A percentile compares a stretch with the other conserved stretches of the same genome.
These are phyloP conservation scores for Rhizomys pruinosus DNA, from an alignment of 2,113 vertebrate genomes.

Conservation along the genomic window DNA sequence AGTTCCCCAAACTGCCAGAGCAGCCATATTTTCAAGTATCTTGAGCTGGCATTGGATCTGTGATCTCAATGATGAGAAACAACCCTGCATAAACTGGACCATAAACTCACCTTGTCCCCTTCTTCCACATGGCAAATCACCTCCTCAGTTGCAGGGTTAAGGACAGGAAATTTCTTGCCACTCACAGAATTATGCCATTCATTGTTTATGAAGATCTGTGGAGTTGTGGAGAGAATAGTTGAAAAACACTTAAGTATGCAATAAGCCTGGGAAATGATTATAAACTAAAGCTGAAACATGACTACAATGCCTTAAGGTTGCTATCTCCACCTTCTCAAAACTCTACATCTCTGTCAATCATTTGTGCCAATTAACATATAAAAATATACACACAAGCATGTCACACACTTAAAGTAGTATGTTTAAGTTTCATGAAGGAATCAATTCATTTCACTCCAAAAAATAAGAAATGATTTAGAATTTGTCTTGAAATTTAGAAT, in stretches of 20 bases:
- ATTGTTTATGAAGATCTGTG: conserved; percentile 93
- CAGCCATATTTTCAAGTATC: background rate
- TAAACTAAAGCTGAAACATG: background rate
- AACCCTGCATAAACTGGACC: background rate
- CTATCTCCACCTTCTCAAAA: background rate
- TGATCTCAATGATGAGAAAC: background rate
- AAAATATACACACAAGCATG: background rate
- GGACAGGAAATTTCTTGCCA: conserved; percentile 90
- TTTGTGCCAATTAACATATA: background rate
- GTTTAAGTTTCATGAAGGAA: background rate
- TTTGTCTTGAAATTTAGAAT: background rate
- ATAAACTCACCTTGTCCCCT: conserved; percentile 87
- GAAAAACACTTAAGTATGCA: background rate
- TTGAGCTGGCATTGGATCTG: background rate
- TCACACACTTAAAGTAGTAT: background rate
- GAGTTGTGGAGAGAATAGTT: conserved; percentile 8
- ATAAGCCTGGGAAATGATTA: background rate
- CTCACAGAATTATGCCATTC: conserved; percentile 91
- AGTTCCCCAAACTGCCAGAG: background rate
- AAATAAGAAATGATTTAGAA: too few relatives aligned
- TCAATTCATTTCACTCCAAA: too few relatives aligned
- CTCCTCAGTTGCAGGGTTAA: conserved; percentile 91
- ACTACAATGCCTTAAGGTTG: background rate
- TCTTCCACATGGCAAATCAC: conserved; percentile 93
- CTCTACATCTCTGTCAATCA: background rate